Conservation (phyloP, 2,113 vertebrate species). For the Meriones unguiculatus region DNA sequence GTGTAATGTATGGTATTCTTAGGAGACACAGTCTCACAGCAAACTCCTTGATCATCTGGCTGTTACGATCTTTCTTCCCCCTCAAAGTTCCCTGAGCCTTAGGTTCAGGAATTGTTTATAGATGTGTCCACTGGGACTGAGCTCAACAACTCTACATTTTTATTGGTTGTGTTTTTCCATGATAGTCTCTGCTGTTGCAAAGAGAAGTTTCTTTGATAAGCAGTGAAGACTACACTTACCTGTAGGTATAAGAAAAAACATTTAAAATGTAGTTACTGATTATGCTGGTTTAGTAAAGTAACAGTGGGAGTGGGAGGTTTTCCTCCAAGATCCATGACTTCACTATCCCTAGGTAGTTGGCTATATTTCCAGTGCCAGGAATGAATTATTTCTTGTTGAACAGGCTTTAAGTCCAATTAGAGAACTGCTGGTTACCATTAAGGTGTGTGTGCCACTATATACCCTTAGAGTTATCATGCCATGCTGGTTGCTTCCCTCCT, state of each 20-base stretch:
- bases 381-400: neutral
- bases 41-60: neutral
- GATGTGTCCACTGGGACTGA: neutral
- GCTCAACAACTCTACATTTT: neutral
- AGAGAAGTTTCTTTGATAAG: neutral
- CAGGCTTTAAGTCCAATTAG: neutral
- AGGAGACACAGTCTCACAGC: neutral
- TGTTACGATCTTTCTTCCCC: neutral
- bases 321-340: neutral
- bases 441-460: neutral
- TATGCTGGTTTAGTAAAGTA: neutral
- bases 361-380: neutral
- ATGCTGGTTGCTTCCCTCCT: neutral
- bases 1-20: neutral
- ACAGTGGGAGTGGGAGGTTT: no score
- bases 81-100: neutral
- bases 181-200: neutral
- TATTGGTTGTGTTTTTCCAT: neutral
- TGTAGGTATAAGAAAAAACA: neutral
- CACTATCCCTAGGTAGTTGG: neutral
- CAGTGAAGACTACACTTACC: neutral
- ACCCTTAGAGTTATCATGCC: neutral
- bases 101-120: neutral
- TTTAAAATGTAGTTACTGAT: neutral
- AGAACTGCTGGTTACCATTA: neutral